Percentiles rank a stretch among this genome's conserved stretches.
These are phyloP conservation scores for Sula dactylatra DNA, from an alignment of 2,113 vertebrate genomes.

Conservation along the genomic window DNA sequence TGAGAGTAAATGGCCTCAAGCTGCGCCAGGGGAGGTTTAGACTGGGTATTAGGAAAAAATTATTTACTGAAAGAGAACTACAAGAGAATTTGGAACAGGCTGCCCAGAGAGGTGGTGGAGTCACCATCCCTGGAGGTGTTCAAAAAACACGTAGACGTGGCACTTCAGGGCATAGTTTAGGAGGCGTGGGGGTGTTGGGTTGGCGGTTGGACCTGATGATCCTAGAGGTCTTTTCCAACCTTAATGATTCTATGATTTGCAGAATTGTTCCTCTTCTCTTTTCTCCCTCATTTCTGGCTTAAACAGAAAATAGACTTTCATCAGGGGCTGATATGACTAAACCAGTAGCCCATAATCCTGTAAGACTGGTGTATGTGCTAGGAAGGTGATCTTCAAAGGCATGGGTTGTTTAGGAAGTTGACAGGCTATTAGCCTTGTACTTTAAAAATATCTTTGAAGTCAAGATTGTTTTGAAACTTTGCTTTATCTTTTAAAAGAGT, in stretches of 20 bases:
- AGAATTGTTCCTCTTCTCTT: neutral
- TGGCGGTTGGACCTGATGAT: too few relatives aligned
- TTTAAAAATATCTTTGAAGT: neutral
- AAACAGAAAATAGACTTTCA: neutral
- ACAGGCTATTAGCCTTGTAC: neutral
- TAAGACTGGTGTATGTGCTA: neutral
- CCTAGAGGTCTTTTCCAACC: too few relatives aligned
- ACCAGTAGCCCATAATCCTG: neutral
- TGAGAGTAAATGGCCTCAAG: too few relatives aligned
- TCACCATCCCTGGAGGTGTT: too few relatives aligned
- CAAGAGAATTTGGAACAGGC: too few relatives aligned
- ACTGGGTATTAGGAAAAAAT: too few relatives aligned
- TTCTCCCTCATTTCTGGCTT: neutral
- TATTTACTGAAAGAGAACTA: too few relatives aligned
- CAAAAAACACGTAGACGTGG: too few relatives aligned
- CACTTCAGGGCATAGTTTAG: too few relatives aligned
- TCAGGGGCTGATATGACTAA: neutral
- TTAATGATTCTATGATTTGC: neutral
- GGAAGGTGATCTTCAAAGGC: neutral
- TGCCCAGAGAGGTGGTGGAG: too few relatives aligned
- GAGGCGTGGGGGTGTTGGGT: too few relatives aligned
- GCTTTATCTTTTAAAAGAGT: neutral
- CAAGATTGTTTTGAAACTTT: neutral
- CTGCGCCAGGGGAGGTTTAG: too few relatives aligned
- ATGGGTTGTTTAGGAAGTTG: neutral